Percentiles rank a stretch among this genome's conserved stretches.
These are phyloP conservation scores for Coreius guichenoti DNA, from an alignment of 2,797 vertebrate genomes.

Conservation along the genomic window DNA sequence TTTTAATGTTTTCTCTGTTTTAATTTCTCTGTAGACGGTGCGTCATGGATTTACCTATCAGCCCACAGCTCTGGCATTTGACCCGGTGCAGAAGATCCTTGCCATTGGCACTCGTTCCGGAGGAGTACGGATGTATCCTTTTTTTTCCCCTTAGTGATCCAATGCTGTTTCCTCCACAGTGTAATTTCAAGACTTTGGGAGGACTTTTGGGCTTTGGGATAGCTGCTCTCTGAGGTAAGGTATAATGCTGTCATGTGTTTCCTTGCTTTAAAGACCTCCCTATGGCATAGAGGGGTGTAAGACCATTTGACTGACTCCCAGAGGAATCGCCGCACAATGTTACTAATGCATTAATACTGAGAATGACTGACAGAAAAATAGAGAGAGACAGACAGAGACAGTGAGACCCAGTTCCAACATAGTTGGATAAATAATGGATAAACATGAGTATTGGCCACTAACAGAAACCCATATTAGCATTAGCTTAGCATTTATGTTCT, in stretches of 20 bases:
- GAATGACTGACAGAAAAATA: constrained; percentile 10
- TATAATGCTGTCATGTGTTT: constrained; percentile 66
- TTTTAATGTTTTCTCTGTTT: constrained; percentile 8
- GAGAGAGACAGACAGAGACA: constrained; percentile 21
- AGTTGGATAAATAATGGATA: background rate
- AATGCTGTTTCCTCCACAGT: constrained; percentile 23
- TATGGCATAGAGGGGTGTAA: background rate
- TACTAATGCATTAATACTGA: constrained; percentile 13
- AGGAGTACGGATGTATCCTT: constrained; percentile 99
- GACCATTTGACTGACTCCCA: constrained; percentile 41
- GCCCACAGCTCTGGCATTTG: constrained; percentile 93
- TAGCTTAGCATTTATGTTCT: background rate
- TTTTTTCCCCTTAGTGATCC: constrained; percentile 37
- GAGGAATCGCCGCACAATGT: constrained; percentile 28
- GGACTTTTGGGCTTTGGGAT: constrained; percentile 46
- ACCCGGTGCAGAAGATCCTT: constrained; percentile 97
- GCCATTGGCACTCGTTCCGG: constrained; percentile 94
- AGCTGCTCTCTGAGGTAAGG: constrained; percentile 69
- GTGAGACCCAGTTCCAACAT: constrained; percentile 14
- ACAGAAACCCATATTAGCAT: background rate
- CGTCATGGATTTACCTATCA: constrained; percentile 97
- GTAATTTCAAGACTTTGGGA: constrained; percentile 35
- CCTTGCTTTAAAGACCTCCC: constrained; percentile 43
- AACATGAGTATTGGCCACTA: constrained; percentile 12
- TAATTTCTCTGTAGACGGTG: constrained; percentile 84